Percentiles rank a stretch among this genome's conserved stretches.
Evolutionary conservation across 2,113 vertebrate species (phyloP).

Genomic region (Hassar affinis): DNA sequence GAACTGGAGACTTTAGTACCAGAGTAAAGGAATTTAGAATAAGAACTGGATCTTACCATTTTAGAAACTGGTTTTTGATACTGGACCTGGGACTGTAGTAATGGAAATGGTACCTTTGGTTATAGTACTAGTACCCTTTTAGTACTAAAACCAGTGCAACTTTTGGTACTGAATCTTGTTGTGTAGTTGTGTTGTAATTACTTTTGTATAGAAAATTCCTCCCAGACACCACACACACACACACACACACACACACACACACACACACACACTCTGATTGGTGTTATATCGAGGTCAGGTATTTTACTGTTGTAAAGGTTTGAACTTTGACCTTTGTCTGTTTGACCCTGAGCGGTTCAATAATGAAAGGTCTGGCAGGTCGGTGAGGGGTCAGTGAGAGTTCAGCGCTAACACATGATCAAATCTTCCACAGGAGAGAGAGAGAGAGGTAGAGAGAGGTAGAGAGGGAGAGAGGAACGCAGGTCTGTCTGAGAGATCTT

Average conservation of each 20-base stretch:
- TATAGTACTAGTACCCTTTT: not conserved
- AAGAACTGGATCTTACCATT: not conserved
- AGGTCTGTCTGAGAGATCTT: no score
- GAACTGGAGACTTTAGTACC: not conserved
- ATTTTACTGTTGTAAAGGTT: slow-evolving; percentile 28
- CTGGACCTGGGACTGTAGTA: not conserved
- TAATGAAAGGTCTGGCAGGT: slow-evolving; percentile 16
- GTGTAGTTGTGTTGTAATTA: not conserved
- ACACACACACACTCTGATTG: not conserved
- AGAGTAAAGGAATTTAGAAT: not conserved
- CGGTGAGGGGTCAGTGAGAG: slow-evolving; percentile 32
- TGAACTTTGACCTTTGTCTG: slow-evolving; percentile 27
- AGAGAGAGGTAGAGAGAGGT: no score
- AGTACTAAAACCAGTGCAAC: not conserved
- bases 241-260: not conserved
- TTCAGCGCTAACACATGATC: not conserved
- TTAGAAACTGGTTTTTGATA: not conserved
- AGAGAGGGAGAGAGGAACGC: no score
- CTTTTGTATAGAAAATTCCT: not conserved
- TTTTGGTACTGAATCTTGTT: not conserved
- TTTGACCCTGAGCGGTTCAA: slow-evolving; percentile 40
- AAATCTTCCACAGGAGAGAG: not conserved
- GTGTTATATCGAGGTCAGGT: slow-evolving; percentile 35
- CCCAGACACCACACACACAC: not conserved
- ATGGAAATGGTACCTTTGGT: not conserved